Conservation (phyloP, 2,888 invertebrate species). For the Coremacera marginata region DNA sequence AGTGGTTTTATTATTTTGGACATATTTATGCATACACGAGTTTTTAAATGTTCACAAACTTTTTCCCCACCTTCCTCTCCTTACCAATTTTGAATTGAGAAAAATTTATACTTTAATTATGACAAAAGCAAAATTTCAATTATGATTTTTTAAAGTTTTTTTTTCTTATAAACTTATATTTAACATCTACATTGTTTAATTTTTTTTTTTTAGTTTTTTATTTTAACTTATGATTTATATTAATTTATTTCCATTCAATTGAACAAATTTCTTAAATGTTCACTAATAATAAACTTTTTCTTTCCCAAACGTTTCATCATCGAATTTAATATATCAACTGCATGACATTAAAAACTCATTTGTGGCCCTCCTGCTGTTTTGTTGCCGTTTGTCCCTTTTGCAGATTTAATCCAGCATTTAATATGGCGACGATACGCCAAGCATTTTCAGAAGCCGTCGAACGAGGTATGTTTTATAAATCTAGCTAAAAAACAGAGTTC, state of each 20-base stretch:
- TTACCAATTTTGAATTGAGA: too few species aligned
- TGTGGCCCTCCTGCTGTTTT: slow-evolving; percentile 20
- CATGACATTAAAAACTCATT: not conserved
- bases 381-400: slow-evolving; percentile 51
- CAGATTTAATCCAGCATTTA: slow-evolving; percentile 93
- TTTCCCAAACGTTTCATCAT: slow-evolving; percentile 28
- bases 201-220: not conserved
- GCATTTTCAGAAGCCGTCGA: slow-evolving; percentile 95
- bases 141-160: too few species aligned
- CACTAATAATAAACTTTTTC: not conserved
- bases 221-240: not conserved
- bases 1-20: too few species aligned
- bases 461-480: slow-evolving; percentile 76
- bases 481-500: slow-evolving; percentile 9
- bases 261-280: too few species aligned
- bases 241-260: not conserved
- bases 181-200: too few species aligned
- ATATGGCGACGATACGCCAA: slow-evolving; percentile 94
- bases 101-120: too few species aligned
- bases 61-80: too few species aligned
- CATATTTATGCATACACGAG: too few species aligned
- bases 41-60: too few species aligned
- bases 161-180: too few species aligned
- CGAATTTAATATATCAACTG: not conserved
- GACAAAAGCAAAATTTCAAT: too few species aligned